Evolutionary conservation across 2,113 vertebrate genomes (phyloP), one percentile per base, ranked within the genome.

Genomic region (Eolophus roseicapilla): DNA sequence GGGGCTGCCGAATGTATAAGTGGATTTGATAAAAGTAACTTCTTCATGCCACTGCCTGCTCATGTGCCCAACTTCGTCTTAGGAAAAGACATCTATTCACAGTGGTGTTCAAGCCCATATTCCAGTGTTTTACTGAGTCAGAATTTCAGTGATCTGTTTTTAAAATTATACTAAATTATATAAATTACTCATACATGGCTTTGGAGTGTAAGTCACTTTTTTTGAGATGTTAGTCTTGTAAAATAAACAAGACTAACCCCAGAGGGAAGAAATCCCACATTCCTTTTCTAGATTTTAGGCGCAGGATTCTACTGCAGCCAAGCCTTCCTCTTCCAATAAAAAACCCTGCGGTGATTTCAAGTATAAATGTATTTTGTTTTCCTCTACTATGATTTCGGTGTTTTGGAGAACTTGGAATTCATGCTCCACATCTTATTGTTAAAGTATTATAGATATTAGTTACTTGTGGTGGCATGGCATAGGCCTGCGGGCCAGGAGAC

Each of bases 371-470:
- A 12, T 88, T 44, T 79, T 0, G 4, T 59, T 78, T 82, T 88
- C 16, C n/a, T 50, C 25, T 76, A 69, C 19, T 46, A 60, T 44
- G 31, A 29, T 77, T 33, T 59, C 57, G 20, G 18, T 70, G 16
- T 44, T 81, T 92, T 83, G 69, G 17, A 90, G 33, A 78, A 46
- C 6, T 39, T 74, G 35, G 20, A 91, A 86, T 86, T 92, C 10
- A n/a, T 0, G 2, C 19, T 64, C 29, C 35, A 55, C 8, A 28
- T 27, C 23, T 69, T 18, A 11, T 17, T 0, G 0, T 31, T 64
- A 92, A 92, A 70, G 37, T 70, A 86, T 33, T 52, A 24, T 49
- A 71, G 28, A 3, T 64, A 11, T 43, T 73, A 28, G 10, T 43
- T 77, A n/a, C 9, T 63, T 46, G 23, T 53, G 35, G 29, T 35